A percentile compares a stretch with the other conserved stretches of the same genome.
Evolutionary conservation across 2,113 vertebrate genomes (phyloP).

Genomic region (Protomyctophum bolini): DNA sequence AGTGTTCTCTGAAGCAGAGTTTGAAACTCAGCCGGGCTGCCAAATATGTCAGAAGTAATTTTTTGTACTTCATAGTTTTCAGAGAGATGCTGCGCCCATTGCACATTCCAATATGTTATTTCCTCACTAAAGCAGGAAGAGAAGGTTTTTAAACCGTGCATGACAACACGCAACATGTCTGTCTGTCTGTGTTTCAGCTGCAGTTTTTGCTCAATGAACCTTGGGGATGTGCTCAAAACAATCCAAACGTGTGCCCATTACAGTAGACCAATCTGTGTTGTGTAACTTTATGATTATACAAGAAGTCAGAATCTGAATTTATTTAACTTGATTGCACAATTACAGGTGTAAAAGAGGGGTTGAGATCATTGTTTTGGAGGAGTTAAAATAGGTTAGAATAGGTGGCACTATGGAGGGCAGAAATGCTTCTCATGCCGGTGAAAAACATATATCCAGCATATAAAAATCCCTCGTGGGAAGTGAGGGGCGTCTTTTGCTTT

Average conservation of each 20-base stretch:
- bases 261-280: background rate
- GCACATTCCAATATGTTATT: constrained; percentile 15
- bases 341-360: background rate
- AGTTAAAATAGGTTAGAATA: no score
- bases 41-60: constrained; percentile 22
- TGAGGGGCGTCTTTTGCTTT: no score
- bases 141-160: background rate
- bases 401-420: no score
- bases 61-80: constrained; percentile 13
- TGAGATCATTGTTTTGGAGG: background rate
- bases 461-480: no score
- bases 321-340: no score
- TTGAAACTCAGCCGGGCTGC: constrained; percentile 45
- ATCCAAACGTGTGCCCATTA: constrained; percentile 39
- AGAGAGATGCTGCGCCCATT: constrained; percentile 21
- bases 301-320: no score
- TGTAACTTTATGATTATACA: no score
- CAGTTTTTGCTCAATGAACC: constrained; percentile 54
- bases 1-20: constrained; percentile 36
- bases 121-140: constrained; percentile 6
- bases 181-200: constrained; percentile 39
- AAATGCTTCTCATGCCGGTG: no score
- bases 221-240: constrained; percentile 43
- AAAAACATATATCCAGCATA: no score
- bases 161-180: background rate